Evolutionary conservation across 2,888 invertebrate genomes (phyloP).

Genomic region (Micropterix aruncella): DNA sequence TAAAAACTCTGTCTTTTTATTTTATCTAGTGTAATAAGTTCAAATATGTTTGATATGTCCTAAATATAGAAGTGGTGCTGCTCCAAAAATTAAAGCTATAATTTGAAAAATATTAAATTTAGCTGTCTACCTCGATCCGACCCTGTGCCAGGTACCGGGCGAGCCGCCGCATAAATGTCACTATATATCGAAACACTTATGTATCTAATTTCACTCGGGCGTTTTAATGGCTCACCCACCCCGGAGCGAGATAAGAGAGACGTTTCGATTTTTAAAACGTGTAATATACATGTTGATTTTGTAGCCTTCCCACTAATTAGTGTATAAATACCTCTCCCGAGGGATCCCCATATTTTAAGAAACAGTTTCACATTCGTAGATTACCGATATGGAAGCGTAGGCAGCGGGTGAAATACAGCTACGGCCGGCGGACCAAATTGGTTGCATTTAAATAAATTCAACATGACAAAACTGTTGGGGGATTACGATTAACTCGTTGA

Average conservation of each 20-base stretch:
- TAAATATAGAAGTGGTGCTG: no score
- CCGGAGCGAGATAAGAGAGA: not conserved
- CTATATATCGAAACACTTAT: not conserved
- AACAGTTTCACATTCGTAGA: not conserved
- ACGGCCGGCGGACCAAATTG: not conserved
- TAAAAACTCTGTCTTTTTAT: no score
- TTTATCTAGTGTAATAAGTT: no score
- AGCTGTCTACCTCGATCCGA: not conserved
- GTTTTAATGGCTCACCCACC: not conserved
- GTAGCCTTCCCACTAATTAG: not conserved
- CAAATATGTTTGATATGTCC: no score
- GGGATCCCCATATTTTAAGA: not conserved
- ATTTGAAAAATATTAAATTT: not conserved
- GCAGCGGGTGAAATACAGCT: not conserved
- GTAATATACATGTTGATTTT: not conserved
- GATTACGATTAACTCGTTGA: no score
- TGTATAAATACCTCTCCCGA: not conserved
- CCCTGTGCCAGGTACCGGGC: not conserved
- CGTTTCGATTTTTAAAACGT: not conserved
- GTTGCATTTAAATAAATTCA: not conserved
- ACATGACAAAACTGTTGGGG: not conserved
- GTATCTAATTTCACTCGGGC: not conserved
- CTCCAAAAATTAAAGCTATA: no score
- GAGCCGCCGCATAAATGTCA: not conserved
- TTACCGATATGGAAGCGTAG: not conserved